phyloP scores from a whole-genome alignment of 2,113 vertebrate genomes.

The Lynx canadensis region DNA sequence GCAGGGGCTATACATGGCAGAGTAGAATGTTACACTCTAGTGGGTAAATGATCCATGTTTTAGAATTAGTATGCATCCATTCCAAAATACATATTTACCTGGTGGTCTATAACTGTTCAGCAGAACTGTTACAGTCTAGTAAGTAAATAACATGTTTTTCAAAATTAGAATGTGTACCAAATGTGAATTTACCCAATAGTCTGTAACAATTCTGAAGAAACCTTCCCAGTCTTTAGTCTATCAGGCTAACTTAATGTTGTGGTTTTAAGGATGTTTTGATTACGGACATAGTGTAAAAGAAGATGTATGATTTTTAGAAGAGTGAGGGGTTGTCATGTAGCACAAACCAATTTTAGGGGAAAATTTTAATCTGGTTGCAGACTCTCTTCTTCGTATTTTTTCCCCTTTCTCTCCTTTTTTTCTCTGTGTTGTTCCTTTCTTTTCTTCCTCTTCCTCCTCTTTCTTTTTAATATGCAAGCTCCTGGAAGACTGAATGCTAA shows the following conservation, averaged over 20 bases:
- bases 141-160: constrained; percentile 75
- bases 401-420: neutral
- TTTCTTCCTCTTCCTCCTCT: accelerated
- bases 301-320: constrained; percentile 29
- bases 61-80: constrained; percentile 65
- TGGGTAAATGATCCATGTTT: constrained; percentile 40
- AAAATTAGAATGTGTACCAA: constrained; percentile 73
- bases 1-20: neutral
- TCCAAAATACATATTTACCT: constrained; percentile 76
- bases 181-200: constrained; percentile 67
- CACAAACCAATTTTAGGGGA: constrained; percentile 19
- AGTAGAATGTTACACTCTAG: neutral
- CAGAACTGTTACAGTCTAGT: constrained; percentile 69
- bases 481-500: neutral
- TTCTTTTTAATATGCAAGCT: neutral
- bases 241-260: constrained; percentile 41
- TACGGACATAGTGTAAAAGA: neutral
- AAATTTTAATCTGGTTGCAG: neutral
- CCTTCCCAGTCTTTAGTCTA: neutral
- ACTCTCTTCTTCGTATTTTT: neutral
- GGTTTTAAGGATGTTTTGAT: constrained; percentile 57
- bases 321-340: neutral
- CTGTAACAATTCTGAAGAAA: constrained; percentile 55
- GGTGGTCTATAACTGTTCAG: constrained; percentile 17
- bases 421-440: neutral